Percentiles rank a stretch among this genome's conserved stretches.
phyloP scores from a whole-genome alignment of 2,888 invertebrate genomes.

The Eupithecia centaureata region DNA sequence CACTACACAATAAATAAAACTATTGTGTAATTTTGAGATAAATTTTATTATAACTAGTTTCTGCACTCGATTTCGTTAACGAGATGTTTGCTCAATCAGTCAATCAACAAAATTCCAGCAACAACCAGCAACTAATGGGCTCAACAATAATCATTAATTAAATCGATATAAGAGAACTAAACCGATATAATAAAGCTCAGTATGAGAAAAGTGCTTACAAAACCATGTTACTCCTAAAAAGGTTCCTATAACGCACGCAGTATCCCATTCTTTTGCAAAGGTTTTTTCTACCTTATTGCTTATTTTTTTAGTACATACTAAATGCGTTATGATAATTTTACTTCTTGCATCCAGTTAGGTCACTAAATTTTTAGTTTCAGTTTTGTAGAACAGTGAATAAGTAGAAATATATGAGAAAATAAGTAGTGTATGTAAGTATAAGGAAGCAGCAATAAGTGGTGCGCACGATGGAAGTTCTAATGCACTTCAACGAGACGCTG shows the following conservation, averaged over 20 bases:
- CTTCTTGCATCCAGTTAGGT: neutral
- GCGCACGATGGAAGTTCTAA: neutral
- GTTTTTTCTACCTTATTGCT: neutral
- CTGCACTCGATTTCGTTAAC: neutral
- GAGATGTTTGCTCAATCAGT: neutral
- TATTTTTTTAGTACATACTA: neutral
- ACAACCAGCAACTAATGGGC: neutral
- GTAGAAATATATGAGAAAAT: neutral
- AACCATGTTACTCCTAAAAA: neutral
- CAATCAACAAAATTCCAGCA: neutral
- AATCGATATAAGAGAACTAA: neutral
- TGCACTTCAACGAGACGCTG: neutral
- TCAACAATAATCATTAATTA: neutral
- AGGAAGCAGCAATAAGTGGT: neutral
- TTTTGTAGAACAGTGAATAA: neutral
- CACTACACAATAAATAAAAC: neutral
- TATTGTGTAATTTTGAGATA: neutral
- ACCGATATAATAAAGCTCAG: neutral
- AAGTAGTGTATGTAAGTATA: no score
- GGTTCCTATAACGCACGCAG: neutral
- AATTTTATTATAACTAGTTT: neutral
- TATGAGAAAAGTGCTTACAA: neutral
- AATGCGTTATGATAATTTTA: neutral
- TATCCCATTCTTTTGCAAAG: neutral
- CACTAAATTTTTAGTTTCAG: no score